A percentile compares a stretch with the other conserved stretches of the same genome.
Conservation (phyloP, 2,797 vertebrate species). For the Carduelis carduelis region DNA sequence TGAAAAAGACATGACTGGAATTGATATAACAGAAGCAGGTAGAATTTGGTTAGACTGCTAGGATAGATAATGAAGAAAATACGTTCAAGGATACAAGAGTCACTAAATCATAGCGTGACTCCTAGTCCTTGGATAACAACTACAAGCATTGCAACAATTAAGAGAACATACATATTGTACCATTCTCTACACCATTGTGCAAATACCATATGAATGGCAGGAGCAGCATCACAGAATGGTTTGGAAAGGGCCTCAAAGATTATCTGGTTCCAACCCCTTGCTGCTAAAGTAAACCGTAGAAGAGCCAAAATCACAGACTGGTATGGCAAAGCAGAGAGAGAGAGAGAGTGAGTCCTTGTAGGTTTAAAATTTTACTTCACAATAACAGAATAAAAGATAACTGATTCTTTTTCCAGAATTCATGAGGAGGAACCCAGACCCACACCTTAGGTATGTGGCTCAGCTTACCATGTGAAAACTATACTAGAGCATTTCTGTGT, state of each 20-base stretch:
- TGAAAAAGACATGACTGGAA: background rate
- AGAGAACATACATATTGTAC: background rate
- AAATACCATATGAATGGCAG: background rate
- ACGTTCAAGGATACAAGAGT: background rate
- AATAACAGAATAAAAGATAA: background rate
- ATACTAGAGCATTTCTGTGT: background rate
- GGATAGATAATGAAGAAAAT: background rate
- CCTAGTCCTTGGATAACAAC: background rate
- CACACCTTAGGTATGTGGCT: background rate
- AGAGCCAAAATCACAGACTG: background rate
- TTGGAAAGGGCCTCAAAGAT: background rate
- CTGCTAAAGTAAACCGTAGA: background rate
- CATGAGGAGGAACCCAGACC: background rate
- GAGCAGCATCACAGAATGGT: background rate
- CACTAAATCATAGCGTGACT: background rate
- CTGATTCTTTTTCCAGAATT: background rate
- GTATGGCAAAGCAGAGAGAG: background rate
- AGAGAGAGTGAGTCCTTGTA: background rate
- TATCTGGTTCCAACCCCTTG: background rate
- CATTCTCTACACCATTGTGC: background rate
- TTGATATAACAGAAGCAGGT: background rate
- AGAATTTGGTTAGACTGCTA: background rate
- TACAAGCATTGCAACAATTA: background rate
- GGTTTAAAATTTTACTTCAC: background rate
- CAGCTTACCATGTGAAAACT: background rate